These are phyloP conservation scores for Mantis religiosa DNA, from an alignment of 2,888 invertebrate species.

Conservation along the genomic window DNA sequence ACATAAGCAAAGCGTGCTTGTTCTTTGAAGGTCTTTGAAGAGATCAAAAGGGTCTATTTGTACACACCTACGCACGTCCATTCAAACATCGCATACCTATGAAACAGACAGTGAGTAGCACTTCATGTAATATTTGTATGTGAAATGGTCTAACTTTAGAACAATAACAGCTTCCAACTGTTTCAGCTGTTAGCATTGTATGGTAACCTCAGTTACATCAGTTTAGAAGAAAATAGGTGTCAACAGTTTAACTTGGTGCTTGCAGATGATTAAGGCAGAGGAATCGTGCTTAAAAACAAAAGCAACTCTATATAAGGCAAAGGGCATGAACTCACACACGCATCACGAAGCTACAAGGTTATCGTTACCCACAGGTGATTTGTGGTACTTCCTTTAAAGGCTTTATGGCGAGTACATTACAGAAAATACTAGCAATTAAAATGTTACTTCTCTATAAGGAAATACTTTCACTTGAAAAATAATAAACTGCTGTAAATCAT, in stretches of 20 bases:
- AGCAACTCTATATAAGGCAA: not conserved
- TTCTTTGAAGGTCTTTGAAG: no score
- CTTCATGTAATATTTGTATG: no score
- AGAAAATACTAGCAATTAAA: not conserved
- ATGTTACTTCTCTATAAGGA: not conserved
- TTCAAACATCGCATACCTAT: no score
- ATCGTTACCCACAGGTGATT: not conserved
- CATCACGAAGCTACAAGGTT: not conserved
- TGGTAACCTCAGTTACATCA: no score
- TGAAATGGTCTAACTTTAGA: no score
- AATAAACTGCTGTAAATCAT: not conserved
- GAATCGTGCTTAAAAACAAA: not conserved
- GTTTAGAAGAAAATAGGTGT: not conserved
- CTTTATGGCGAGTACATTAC: not conserved
- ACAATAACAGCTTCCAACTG: no score
- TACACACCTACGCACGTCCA: no score
- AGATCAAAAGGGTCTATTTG: no score
- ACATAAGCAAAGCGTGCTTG: no score
- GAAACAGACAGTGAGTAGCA: no score
- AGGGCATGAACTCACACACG: not conserved
- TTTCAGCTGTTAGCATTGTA: no score
- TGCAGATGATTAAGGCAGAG: not conserved
- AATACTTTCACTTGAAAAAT: not conserved
- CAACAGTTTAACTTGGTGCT: not conserved
- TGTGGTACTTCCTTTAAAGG: not conserved